phyloP scores from a whole-genome alignment of 2,888 invertebrate genomes.

The Drosophila mettleri region DNA sequence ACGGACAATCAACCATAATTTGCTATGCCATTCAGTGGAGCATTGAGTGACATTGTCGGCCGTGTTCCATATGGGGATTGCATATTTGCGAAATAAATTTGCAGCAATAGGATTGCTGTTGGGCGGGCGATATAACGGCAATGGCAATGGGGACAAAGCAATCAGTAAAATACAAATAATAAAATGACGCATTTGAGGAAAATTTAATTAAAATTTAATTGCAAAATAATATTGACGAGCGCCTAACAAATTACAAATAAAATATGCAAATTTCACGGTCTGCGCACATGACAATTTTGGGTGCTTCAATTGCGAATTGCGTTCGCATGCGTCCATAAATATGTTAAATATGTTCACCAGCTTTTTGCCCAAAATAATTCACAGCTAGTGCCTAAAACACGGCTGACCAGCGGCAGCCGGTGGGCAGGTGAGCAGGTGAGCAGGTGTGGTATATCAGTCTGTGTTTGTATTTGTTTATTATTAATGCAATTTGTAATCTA shows the following conservation, averaged over 20 bases:
- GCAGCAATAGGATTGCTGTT: no score
- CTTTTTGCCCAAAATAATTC: conserved; percentile 21
- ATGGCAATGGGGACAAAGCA: conserved; percentile 4
- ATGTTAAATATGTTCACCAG: conserved; percentile 6
- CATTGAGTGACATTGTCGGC: conserved; percentile 27
- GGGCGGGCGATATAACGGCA: not conserved
- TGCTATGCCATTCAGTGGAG: conserved; percentile 25
- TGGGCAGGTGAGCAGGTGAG: not conserved
- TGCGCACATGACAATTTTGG: conserved; percentile 19
- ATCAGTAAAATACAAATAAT: conserved; percentile 27
- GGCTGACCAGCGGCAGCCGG: conserved; percentile 20
- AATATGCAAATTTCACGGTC: conserved; percentile 52
- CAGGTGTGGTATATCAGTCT: conserved; percentile 1
- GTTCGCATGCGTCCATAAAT: conserved; percentile 14
- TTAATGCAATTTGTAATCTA: conserved; percentile 67
- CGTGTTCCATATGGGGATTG: conserved; percentile 26
- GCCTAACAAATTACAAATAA: conserved; percentile 69
- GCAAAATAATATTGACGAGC: conserved; percentile 75
- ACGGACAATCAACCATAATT: conserved; percentile 35
- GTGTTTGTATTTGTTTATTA: conserved; percentile 54
- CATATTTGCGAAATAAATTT: conserved; percentile 15
- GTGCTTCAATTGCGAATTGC: conserved; percentile 22
- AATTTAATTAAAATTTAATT: conserved; percentile 71
- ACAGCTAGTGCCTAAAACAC: conserved; percentile 12
- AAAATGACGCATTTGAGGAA: conserved; percentile 25